Base-by-base conservation (phyloP, 2,113 vertebrate species). In the Tenebrosternarchus preto region DNA sequence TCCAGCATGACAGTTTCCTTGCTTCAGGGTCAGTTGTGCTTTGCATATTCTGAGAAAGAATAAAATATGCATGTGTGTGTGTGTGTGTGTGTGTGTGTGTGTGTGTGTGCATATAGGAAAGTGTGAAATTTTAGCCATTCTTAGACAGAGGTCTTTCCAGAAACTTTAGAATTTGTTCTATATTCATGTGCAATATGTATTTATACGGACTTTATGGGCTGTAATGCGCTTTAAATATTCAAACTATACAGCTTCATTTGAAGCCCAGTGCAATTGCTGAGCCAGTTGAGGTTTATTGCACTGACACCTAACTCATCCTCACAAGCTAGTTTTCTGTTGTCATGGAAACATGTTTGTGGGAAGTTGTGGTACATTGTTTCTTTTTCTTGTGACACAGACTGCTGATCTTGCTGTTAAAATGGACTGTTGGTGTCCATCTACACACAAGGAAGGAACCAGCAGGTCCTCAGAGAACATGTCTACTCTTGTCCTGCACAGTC, bases 321-420 rank as follows among this genome's bases (percentile, higher is more conserved):
- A 36, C 31, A 68, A 25, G 43, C 66, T 39, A 36, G 27, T 36
- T 53, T 66, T 25, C 29, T 67, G 60, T 66, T 77, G 75, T 64
- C 43, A 53, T 66, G 50, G 77, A 60, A 17, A 55, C 77, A 57
- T 69, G 53, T 43, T 43, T 57, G 74, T 50, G 61, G 11, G 53
- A 77, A 68, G 73, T 31, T 67, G 67, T n/a, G 20, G 6, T 56
- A 20, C 53, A 31, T 57, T 73, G 56, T 33, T 31, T 73, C 27
- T 73, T 73, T 53, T 59, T 39, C 25, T 22, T n/a, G 4, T 25
- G 69, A 2, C n/a, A 33, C 17, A 67, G 64, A 67, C 36, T 67
- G 64, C 64, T 67, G 64, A 36, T 36, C 64, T 67, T 67, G 64
- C 33, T 68, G 31, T 39, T 22, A 68, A 39, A 11, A 3, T 3